These are phyloP conservation scores for Anticlea derivata DNA, from an alignment of 2,888 invertebrate species.

Conservation along the genomic window DNA sequence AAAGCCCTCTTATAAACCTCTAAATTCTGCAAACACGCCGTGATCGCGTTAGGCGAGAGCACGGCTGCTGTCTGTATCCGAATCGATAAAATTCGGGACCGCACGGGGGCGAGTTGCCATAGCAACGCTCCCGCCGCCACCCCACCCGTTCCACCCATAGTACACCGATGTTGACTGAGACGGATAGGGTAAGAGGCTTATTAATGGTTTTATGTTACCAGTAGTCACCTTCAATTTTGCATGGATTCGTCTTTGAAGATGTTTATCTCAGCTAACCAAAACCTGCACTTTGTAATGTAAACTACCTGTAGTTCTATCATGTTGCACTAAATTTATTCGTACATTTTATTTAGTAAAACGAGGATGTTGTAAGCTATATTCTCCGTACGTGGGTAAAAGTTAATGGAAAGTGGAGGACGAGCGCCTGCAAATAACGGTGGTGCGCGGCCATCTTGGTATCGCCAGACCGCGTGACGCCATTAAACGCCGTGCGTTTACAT, in stretches of 20 bases:
- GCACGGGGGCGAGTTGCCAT: slow-evolving; percentile 77
- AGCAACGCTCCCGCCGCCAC: slow-evolving; percentile 66
- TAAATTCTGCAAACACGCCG: slow-evolving; percentile 79
- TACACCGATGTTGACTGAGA: slow-evolving; percentile 83
- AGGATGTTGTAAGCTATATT: slow-evolving; percentile 32
- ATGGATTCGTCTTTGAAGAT: slow-evolving; percentile 18
- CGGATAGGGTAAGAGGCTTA: slow-evolving; percentile 84
- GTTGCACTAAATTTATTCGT: background rate
- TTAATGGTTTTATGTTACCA: slow-evolving; percentile 82
- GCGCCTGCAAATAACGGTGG: slow-evolving; percentile 61
- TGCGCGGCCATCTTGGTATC: slow-evolving; percentile 76
- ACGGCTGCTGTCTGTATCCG: slow-evolving; percentile 78
- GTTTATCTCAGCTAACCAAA: too few relatives aligned
- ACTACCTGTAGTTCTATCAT: too few relatives aligned
- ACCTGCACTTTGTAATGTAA: too few relatives aligned
- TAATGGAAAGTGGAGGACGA: slow-evolving; percentile 52
- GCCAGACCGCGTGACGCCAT: slow-evolving; percentile 82
- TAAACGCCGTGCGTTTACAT: slow-evolving; percentile 60
- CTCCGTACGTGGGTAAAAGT: slow-evolving; percentile 42
- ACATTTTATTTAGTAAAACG: slow-evolving; percentile 34
- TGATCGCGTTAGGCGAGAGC: slow-evolving; percentile 78
- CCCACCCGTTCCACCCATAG: slow-evolving; percentile 62
- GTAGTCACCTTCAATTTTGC: slow-evolving; percentile 37
- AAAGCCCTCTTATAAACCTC: slow-evolving; percentile 72
- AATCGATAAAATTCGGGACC: slow-evolving; percentile 84